A percentile compares a stretch with the other conserved stretches of the same genome.
Conservation (phyloP, 2,113 vertebrate genomes). For the Muntiacus reevesi region DNA sequence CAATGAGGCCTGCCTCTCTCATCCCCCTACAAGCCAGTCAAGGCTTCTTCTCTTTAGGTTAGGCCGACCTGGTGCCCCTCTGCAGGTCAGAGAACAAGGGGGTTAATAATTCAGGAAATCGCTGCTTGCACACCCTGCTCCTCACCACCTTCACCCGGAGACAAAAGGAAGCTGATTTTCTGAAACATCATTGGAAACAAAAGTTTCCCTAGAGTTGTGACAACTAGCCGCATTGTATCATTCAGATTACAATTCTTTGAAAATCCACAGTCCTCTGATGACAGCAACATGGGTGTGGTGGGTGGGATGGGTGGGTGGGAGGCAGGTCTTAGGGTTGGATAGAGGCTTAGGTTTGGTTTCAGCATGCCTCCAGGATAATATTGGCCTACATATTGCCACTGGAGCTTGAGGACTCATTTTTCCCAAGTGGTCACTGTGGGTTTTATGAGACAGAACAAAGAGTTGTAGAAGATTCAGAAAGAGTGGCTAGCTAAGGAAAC, state of each 20-base stretch:
- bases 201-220: background rate
- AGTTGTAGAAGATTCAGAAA: background rate
- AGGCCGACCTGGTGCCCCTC: background rate
- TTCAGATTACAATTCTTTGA: background rate
- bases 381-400: background rate
- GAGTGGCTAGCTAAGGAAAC: background rate
- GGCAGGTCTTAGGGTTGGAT: background rate
- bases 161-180: background rate
- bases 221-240: background rate
- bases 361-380: background rate
- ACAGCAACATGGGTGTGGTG: background rate
- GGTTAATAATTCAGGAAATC: background rate
- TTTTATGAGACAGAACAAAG: background rate
- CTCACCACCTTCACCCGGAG: background rate
- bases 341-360: background rate
- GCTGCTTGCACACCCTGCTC: background rate
- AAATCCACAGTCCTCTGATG: background rate
- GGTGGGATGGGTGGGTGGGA: no score
- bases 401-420: background rate
- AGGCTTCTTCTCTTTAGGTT: background rate
- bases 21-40: background rate
- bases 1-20: background rate
- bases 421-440: background rate
- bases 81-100: background rate
- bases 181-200: background rate